Evolutionary conservation across 53 echinoderm and acorn worm genomes (phyloP), one percentile per base, ranked within the genome.

Genomic region (Temnopleurus reevesii): DNA sequence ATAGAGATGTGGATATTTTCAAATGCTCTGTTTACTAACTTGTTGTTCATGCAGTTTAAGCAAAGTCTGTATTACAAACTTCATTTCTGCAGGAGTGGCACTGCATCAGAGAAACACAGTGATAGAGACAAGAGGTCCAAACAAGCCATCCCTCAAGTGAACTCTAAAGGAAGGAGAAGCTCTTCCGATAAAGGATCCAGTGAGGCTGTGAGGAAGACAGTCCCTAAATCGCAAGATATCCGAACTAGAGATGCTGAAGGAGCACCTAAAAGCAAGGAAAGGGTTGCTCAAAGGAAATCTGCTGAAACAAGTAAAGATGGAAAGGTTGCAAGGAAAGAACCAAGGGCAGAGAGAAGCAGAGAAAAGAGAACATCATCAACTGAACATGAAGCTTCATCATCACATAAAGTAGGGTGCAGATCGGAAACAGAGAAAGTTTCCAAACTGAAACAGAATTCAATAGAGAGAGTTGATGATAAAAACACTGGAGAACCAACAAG

Each of bases 181-280:
- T 46, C 66, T 65, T 63, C 53, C 8, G 87, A 86, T 27, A 28
- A 45, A 30, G 64, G 13, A 36, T 66, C 86, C 10, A 44, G 33
- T 29, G 77, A 91, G 18, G 2, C 33, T 80, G 44, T n/a, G 25
- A 79, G 43, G 30, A 87, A 61, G 49, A 79, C 19, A 13, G 44
- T 15, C 12, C 5, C 19, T 2, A 81, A 71, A 71, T 71, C 60
- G n/a, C 19, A 59, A 46, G 45, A 41, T 17, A 45, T 23, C 4
- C 46, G 28, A 19, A 29, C 27, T 44, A 59, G 41, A 64, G 53
- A 84, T 71, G 71, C 7, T 59, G 51, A 49, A 15, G 31, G 59
- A 89, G 25, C 41, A 46, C 51, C 45, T 45, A 77, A 79, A 24
- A 79, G 56, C 46, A 76, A 36, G 30, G 53, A 86, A 31, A 86